Conservation (phyloP, 1,140 invertebrate species). For the Hetaerina americana region DNA sequence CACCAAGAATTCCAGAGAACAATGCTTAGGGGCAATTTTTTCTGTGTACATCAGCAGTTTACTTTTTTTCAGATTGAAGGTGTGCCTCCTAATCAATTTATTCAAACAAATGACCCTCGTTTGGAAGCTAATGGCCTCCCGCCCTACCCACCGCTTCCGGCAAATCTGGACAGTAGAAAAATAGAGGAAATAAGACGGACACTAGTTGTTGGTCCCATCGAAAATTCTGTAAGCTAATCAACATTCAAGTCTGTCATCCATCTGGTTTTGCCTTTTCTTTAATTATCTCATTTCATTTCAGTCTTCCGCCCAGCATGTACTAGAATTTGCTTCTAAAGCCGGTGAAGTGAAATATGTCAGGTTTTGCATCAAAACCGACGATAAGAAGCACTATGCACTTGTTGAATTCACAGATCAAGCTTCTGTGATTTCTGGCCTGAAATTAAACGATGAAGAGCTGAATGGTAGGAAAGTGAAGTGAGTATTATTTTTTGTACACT, state of each 20-base stretch:
- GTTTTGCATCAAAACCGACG: constrained; percentile 72
- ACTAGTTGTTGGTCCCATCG: constrained; percentile 64
- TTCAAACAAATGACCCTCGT: constrained; percentile 84
- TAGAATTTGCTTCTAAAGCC: constrained; percentile 73
- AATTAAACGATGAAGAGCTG: constrained; percentile 65
- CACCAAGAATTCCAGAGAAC: too few species aligned
- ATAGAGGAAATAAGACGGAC: constrained; percentile 95
- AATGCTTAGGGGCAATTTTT: too few species aligned
- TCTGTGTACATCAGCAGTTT: too few species aligned
- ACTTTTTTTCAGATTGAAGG: constrained; percentile 53
- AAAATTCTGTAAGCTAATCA: constrained; percentile 38
- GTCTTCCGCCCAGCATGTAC: constrained; percentile 52
- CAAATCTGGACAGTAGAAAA: constrained; percentile 73
- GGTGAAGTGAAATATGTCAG: constrained; percentile 94
- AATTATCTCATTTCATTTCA: constrained; percentile 13
- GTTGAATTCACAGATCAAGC: constrained; percentile 90
- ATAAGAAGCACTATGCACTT: constrained; percentile 63
- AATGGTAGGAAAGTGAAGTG: constrained; percentile 43
- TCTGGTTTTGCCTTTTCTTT: too few species aligned
- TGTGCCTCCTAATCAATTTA: constrained; percentile 62
- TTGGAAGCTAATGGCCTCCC: constrained; percentile 72
- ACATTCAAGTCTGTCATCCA: too few species aligned
- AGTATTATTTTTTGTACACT: constrained; percentile 11
- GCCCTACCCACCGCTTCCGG: constrained; percentile 83
- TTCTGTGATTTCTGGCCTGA: constrained; percentile 73